These are phyloP conservation scores for Equus przewalskii DNA, from an alignment of 2,113 vertebrate species.

Conservation along the genomic window DNA sequence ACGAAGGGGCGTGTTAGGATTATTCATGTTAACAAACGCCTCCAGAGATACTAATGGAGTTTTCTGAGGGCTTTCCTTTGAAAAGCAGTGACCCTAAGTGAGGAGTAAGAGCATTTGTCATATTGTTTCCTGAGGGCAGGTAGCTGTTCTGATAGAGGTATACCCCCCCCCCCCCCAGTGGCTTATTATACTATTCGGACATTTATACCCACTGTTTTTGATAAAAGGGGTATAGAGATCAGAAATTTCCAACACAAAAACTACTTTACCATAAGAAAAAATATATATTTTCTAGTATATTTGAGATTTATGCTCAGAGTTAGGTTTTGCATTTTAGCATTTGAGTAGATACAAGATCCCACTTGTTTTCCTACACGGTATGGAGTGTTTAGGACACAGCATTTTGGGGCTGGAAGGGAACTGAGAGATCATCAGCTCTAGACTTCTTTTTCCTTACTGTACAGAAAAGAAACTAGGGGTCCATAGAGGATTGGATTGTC, in stretches of 20 bases:
- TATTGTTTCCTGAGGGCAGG: neutral
- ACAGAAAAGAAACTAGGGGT: neutral
- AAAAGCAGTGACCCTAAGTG: neutral
- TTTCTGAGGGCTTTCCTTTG: neutral
- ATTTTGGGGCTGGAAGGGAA: neutral
- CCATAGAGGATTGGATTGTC: neutral
- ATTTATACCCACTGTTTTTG: neutral
- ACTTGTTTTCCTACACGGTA: rapidly evolving
- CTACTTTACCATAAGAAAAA: neutral
- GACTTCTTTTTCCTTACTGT: neutral
- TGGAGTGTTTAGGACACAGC: neutral
- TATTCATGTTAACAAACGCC: neutral
- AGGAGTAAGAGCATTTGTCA: neutral
- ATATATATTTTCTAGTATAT: neutral
- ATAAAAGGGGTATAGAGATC: neutral
- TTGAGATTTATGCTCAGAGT: neutral
- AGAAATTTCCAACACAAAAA: neutral
- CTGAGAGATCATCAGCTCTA: neutral
- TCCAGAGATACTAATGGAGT: neutral
- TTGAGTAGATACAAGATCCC: neutral
- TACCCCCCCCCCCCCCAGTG: too few relatives aligned
- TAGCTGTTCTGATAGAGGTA: neutral
- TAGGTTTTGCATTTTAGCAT: neutral
- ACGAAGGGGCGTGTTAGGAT: neutral
- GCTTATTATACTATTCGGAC: neutral